These are phyloP conservation scores for Chrysochloris asiatica DNA, from an alignment of 2,113 vertebrate species.

Conservation along the genomic window DNA sequence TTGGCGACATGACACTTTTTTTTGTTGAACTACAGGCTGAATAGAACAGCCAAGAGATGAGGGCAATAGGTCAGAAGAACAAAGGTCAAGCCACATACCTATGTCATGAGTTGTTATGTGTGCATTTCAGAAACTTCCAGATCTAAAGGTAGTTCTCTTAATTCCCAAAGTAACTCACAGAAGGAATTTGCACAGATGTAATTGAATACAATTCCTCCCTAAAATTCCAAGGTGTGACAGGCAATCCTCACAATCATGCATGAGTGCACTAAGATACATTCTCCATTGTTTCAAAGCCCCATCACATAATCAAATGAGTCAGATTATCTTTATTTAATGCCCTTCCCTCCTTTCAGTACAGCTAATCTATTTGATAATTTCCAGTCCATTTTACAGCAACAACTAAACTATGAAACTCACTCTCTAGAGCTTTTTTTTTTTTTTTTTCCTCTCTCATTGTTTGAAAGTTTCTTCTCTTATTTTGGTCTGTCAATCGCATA, in stretches of 20 bases:
- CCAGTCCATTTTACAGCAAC: background rate
- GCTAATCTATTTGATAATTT: conserved; percentile 40
- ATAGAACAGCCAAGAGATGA: no score
- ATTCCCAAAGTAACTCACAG: background rate
- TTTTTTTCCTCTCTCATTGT: background rate
- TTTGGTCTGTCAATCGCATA: background rate
- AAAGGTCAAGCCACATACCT: background rate
- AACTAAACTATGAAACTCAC: background rate
- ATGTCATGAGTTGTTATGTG: background rate
- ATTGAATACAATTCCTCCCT: background rate
- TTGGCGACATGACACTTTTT: background rate
- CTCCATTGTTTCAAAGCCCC: background rate
- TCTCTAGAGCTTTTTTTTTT: background rate
- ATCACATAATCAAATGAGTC: background rate
- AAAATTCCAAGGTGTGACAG: background rate
- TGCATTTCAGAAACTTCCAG: background rate
- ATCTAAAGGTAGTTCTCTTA: background rate
- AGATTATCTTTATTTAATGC: background rate
- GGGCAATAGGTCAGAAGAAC: background rate
- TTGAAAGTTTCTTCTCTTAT: background rate
- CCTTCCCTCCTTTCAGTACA: background rate
- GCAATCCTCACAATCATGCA: background rate
- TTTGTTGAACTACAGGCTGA: background rate
- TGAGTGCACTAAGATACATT: background rate
- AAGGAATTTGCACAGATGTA: background rate